Base-by-base conservation (phyloP, 2,888 invertebrate genomes). In the Cerastoderma edule region DNA sequence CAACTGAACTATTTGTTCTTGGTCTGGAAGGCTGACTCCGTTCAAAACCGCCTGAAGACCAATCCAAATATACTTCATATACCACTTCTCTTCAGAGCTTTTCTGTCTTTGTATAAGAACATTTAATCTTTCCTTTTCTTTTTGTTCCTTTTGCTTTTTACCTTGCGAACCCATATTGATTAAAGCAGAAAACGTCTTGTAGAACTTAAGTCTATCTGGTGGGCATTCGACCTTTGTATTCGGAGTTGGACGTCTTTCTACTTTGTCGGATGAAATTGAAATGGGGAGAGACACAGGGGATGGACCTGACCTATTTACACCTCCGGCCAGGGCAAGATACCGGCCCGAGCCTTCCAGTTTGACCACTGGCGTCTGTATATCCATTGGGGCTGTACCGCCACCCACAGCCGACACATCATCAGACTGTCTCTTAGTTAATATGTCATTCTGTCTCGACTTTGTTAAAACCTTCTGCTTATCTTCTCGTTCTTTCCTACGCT, bases 61-160 rank as follows among this genome's bases (percentile, higher is more conserved):
- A 85, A 98, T 93, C 98, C 98, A 98, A 86, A 98, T 96, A 85
- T 97, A 94, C 93, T 98, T 97, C 93, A 97, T 97, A 96, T 96
- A 97, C 54, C 96, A 94, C 78, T 96, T 95, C 91, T 97, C 97
- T 92, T 98, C 97, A 83, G 95, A 95, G 86, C 96, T 96, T 89
- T 88, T 90, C 87, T 91, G 93, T 68, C 89, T 78, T 30, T 85
- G 86, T 50, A 84, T 86, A 33, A 83, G 74, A 24, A 35, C 10
- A 3, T 8, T 35, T 10, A 83, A 76, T 35, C 78, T 74, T 10
- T 81, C 80, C 35, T 74, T 78, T 66, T 85, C 80, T 70, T 86
- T 85, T 54, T 78, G 76, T 60, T 91, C 90, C 72, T 90, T 89
- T 54, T 89, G 88, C 76, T 91, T 90, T 68, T 89, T 89, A 0